Conservation (phyloP, 2,113 vertebrate species). For the Okapia johnstoni region DNA sequence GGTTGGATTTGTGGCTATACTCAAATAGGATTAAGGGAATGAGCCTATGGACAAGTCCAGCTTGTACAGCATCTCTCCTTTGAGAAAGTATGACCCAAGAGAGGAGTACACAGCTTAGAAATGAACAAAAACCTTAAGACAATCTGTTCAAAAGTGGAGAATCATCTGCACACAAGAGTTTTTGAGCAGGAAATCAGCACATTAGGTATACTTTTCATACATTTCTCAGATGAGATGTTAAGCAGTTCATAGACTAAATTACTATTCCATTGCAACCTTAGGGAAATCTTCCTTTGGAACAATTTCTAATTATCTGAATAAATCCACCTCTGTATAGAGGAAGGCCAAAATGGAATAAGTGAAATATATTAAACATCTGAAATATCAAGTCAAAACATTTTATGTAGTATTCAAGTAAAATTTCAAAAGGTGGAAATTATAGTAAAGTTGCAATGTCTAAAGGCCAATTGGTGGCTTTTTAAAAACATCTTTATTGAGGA, state of each 20-base stretch:
- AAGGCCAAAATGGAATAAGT: neutral
- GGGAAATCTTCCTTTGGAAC: neutral
- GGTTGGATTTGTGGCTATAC: neutral
- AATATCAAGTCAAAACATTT: neutral
- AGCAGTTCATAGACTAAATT: neutral
- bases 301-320: conserved; percentile 12
- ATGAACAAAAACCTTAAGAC: neutral
- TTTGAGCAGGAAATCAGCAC: neutral
- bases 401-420: neutral
- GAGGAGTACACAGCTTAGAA: neutral
- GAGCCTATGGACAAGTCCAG: neutral
- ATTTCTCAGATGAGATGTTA: neutral
- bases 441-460: neutral
- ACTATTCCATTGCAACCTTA: neutral
- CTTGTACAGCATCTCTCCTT: neutral
- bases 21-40: neutral
- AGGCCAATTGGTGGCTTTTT: neutral
- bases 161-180: neutral
- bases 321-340: neutral
- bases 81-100: neutral
- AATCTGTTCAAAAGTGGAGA: neutral
- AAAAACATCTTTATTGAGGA: neutral
- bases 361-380: neutral
- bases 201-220: neutral
- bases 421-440: neutral